phyloP scores from a whole-genome alignment of 2,113 vertebrate genomes.

The Varanus salvator region DNA sequence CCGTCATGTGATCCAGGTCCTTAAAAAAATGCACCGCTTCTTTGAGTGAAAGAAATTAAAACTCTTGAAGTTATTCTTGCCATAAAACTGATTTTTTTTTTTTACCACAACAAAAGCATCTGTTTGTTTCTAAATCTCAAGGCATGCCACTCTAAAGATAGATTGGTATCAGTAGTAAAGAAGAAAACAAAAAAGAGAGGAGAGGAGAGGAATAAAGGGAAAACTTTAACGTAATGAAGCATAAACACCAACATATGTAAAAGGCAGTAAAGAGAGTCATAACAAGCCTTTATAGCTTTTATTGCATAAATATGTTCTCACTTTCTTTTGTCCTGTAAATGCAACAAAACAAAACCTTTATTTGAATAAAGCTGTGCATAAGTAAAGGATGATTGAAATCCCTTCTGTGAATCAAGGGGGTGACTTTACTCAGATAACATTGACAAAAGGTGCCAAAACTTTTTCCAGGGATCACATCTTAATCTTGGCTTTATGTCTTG shows the following conservation, averaged over 20 bases:
- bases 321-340: slow-evolving; percentile 37
- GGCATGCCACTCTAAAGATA: slow-evolving; percentile 53
- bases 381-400: neutral
- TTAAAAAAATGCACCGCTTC: neutral
- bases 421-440: neutral
- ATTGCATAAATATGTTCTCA: slow-evolving; percentile 37
- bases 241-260: slow-evolving; percentile 58
- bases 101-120: slow-evolving; percentile 45
- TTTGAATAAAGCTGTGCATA: neutral
- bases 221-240: slow-evolving; percentile 66
- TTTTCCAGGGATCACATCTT: neutral
- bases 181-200: slow-evolving; percentile 7
- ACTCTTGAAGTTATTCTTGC: slow-evolving; percentile 54
- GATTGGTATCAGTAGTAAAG: slow-evolving; percentile 44
- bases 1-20: neutral
- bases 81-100: slow-evolving; percentile 35
- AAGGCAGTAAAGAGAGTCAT: slow-evolving; percentile 62
- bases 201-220: too few relatives aligned
- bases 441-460: neutral
- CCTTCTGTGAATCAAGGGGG: neutral
- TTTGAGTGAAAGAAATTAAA: slow-evolving; percentile 50
- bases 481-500: neutral
- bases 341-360: neutral
- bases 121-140: slow-evolving; percentile 59
- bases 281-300: slow-evolving; percentile 62